Percentiles rank a stretch among this genome's conserved stretches.
These are phyloP conservation scores for Myoxocephalus aenaeus DNA, from an alignment of 2,797 vertebrate species.

Conservation along the genomic window DNA sequence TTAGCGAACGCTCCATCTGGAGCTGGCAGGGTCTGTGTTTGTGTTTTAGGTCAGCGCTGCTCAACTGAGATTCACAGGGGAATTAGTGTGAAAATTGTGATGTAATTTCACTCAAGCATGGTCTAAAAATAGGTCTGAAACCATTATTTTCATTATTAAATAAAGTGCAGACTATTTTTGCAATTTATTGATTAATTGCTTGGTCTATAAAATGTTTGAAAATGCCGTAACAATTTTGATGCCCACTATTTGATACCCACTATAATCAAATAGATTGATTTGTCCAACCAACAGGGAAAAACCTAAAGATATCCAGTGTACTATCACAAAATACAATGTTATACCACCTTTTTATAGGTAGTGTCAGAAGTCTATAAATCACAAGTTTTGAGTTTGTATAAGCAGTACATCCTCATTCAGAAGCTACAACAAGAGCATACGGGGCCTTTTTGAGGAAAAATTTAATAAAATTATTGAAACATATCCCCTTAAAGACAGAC, in stretches of 20 bases:
- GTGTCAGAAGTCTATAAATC: not conserved
- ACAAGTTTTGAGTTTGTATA: not conserved
- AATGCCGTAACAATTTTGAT: not conserved
- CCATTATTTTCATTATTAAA: not conserved
- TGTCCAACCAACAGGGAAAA: not conserved
- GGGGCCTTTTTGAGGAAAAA: not conserved
- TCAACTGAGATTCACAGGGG: constrained; percentile 35
- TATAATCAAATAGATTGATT: not conserved
- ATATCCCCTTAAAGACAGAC: not conserved
- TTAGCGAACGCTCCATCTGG: constrained; percentile 52
- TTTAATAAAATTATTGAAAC: fast-evolving
- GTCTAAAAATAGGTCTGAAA: not conserved
- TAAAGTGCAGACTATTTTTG: not conserved
- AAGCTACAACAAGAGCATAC: not conserved
- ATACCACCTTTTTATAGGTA: not conserved
- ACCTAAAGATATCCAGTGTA: not conserved
- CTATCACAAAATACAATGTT: not conserved
- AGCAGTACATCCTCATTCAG: not conserved
- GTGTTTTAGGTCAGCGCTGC: constrained; percentile 35
- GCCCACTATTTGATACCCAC: no score
- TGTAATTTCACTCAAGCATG: constrained; percentile 3
- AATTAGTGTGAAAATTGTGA: constrained; percentile 26
- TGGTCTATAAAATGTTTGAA: no score
- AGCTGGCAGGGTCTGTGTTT: constrained; percentile 22
- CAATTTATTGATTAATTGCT: not conserved